Conservation (phyloP, 2,113 vertebrate genomes). For the Toxotes jaculatrix region DNA sequence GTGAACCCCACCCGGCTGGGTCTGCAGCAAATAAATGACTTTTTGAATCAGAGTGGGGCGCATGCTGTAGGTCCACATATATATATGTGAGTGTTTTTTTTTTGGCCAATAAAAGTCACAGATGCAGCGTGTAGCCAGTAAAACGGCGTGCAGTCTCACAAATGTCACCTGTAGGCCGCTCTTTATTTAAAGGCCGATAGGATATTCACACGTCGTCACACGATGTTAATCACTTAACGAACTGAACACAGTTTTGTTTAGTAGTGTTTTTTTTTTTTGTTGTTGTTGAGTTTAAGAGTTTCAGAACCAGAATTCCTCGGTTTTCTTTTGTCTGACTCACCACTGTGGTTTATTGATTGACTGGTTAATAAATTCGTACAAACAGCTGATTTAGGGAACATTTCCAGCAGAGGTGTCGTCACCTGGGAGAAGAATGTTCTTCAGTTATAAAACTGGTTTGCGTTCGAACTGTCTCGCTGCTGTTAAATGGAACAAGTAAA, state of each 20-base stretch:
- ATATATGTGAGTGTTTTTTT: neutral
- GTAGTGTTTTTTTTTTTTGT: neutral
- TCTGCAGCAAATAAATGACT: neutral
- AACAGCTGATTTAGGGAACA: too few species aligned
- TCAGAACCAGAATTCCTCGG: neutral
- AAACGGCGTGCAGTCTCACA: constrained; percentile 57
- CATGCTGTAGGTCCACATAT: neutral
- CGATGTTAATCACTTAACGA: constrained; percentile 33
- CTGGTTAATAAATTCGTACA: too few species aligned
- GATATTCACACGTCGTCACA: constrained; percentile 12
- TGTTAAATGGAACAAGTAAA: too few species aligned
- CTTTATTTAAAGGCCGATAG: constrained; percentile 20
- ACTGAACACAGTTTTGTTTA: neutral
- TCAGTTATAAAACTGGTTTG: too few species aligned
- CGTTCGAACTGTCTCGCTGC: too few species aligned
- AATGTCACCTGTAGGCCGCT: constrained; percentile 52
- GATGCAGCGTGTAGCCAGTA: constrained; percentile 40
- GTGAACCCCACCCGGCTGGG: neutral
- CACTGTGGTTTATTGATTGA: too few species aligned
- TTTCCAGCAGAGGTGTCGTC: too few species aligned
- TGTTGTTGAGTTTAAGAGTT: neutral
- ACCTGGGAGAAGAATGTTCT: too few species aligned
- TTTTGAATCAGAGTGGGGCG: neutral
- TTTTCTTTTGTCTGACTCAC: too few species aligned
- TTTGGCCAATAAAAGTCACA: constrained; percentile 47